Base-by-base conservation (phyloP, 2,113 vertebrate species). In the Eira barbara region DNA sequence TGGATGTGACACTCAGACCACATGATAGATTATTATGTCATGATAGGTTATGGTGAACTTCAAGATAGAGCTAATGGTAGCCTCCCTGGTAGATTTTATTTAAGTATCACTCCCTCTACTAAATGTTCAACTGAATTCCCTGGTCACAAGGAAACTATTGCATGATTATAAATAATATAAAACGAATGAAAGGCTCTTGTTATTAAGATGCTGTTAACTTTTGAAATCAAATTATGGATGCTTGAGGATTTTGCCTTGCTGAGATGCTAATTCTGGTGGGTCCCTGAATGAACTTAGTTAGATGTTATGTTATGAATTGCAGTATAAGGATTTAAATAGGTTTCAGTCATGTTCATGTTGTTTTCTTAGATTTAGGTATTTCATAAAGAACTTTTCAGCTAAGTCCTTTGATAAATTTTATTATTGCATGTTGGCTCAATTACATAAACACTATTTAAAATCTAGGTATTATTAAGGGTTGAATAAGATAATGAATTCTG, bases 401-500 rank as follows among this genome's bases (percentile, higher is more conserved):
- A 94, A 83, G 4, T 27, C 3, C 4, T 4, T n/a, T 82, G 20
- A 52, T 83, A 73, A 76, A 81, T 91, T 31, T 94, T 93, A 71
- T 63, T 6, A 67, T 83, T 82, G 6, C 71, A 49, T 31, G 11
- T 87, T 91, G n/a, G 15, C 14, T 96, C 27, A 82, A n/a, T 95
- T 96, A 80, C 42, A 81, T 61, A 91, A 88, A 67, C 39, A 20
- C 6, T 78, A 73, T 79, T 94, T 83, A 71, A 91, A 59, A 67
- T 63, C 29, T 10, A 81, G 21, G 17, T 59, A 29, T 86, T 92
- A 71, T 3, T 81, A 78, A 69, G 8, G 42, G 10, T 83, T 92
- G 52, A 95, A 65, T 61, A 78, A 74, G 29, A 14, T 27, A 82
- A 82, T 96, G 34, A 67, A 95, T 96, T 97, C 36, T 4, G 67